phyloP scores from a whole-genome alignment of 2,888 invertebrate genomes.

The Drosophila phalerata region DNA sequence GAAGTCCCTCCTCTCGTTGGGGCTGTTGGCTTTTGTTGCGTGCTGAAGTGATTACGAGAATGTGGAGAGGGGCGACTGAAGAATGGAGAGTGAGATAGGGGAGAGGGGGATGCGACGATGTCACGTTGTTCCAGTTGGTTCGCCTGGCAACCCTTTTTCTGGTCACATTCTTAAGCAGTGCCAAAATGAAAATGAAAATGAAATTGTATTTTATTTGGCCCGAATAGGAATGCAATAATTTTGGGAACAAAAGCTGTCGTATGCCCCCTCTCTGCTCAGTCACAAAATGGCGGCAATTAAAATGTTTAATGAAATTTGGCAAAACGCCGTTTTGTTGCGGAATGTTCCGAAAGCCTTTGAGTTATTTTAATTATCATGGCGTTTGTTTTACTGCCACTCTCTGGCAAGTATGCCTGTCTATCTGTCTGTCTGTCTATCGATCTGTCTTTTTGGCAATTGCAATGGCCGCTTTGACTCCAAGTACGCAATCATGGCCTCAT shows the following conservation, averaged over 20 bases:
- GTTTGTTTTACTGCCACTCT: slow-evolving; percentile 56
- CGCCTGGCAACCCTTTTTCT: slow-evolving; percentile 42
- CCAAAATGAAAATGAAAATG: slow-evolving; percentile 43
- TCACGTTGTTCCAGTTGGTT: slow-evolving; percentile 1
- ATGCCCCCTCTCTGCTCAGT: background rate
- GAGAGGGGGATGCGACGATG: background rate
- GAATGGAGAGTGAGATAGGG: background rate
- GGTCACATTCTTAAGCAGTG: slow-evolving; percentile 36
- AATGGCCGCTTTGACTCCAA: slow-evolving; percentile 16
- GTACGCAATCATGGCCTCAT: slow-evolving; percentile 37
- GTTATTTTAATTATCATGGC: slow-evolving; percentile 76
- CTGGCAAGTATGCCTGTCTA: background rate
- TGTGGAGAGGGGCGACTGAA: background rate
- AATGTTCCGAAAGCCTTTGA: slow-evolving; percentile 58
- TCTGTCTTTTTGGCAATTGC: slow-evolving; percentile 26
- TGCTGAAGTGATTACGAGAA: slow-evolving; percentile 66
- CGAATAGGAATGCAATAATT: slow-evolving; percentile 73
- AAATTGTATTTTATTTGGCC: slow-evolving; percentile 72
- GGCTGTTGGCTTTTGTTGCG: slow-evolving; percentile 49
- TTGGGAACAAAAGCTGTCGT: slow-evolving; percentile 49
- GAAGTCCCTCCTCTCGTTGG: slow-evolving; percentile 7
- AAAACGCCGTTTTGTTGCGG: slow-evolving; percentile 58
- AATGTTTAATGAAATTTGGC: slow-evolving; percentile 79
- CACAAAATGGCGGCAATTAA: slow-evolving; percentile 77
- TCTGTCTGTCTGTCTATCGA: background rate